Evolutionary conservation across 2,113 vertebrate species (phyloP).

Genomic region (Tetrao urogallus): DNA sequence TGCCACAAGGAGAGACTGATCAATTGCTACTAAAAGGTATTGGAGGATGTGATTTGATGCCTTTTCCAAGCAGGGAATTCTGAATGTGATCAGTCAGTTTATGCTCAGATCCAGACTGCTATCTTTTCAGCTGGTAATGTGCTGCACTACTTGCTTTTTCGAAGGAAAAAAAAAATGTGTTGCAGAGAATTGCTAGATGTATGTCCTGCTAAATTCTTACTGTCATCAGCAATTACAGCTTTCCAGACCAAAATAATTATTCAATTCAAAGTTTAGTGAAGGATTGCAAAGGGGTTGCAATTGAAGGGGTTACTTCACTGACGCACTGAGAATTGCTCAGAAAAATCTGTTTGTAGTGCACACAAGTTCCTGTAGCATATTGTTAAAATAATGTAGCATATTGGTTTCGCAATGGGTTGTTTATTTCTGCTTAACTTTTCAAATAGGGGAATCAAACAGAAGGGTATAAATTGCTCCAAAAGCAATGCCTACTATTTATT

Average conservation of each 20-base stretch:
- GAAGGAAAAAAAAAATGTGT: not conserved
- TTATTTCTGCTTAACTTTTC: not conserved
- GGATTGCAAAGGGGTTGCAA: not conserved
- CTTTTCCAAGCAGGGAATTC: not conserved
- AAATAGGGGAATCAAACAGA: not conserved
- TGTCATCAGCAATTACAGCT: not conserved
- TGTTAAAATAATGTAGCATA: not conserved
- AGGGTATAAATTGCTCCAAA: not conserved
- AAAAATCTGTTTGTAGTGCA: not conserved
- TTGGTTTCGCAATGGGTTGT: not conserved
- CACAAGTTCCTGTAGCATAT: accelerated
- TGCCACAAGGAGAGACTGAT: not conserved
- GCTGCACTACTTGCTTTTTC: not conserved
- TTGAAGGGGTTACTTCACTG: not conserved
- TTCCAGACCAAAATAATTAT: not conserved
- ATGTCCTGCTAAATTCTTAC: not conserved
- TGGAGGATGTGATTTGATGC: not conserved
- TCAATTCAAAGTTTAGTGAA: not conserved
- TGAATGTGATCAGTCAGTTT: not conserved
- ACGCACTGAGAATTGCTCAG: not conserved
- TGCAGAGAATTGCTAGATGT: not conserved
- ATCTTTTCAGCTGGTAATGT: not conserved
- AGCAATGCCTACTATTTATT: no score
- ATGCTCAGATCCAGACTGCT: not conserved
- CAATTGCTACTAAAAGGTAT: not conserved